Percentiles rank a stretch among this genome's conserved stretches.
phyloP scores from a whole-genome alignment of 1,140 invertebrate species.

The Ceratina australensis region DNA sequence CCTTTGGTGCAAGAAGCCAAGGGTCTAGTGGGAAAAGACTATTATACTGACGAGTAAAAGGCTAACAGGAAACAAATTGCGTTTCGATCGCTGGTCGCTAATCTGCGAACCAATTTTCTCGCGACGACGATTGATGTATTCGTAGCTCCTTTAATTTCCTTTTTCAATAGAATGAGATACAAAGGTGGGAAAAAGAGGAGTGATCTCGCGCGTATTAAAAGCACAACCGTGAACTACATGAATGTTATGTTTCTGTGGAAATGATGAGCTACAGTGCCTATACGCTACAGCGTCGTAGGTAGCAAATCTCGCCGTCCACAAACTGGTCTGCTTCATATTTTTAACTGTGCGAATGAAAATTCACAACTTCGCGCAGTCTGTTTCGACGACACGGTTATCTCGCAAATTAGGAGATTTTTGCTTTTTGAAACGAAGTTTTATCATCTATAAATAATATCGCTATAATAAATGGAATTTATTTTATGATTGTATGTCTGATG shows the following conservation, averaged over 20 bases:
- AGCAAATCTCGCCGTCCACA: constrained; percentile 10
- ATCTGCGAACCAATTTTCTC: neutral
- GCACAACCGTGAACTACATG: neutral
- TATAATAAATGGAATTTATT: too few species aligned
- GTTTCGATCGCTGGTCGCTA: neutral
- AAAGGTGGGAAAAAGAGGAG: neutral
- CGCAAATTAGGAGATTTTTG: too few species aligned
- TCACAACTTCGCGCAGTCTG: neutral
- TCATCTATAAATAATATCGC: too few species aligned
- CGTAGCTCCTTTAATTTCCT: neutral
- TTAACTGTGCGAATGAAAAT: constrained; percentile 20
- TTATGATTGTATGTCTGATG: too few species aligned
- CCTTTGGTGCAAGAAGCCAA: neutral
- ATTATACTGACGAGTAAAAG: neutral
- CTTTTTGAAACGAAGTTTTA: too few species aligned
- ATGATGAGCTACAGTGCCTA: constrained; percentile 9
- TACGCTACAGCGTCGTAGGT: too few species aligned
- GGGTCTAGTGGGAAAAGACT: neutral
- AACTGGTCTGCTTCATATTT: neutral
- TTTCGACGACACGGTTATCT: neutral
- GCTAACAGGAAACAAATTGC: neutral
- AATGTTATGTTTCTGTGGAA: constrained; percentile 25
- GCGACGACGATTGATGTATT: neutral
- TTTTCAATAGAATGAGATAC: neutral
- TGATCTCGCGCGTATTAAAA: constrained; percentile 27